Evolutionary conservation across 2,888 invertebrate species (phyloP).

Genomic region (Coremacera marginata): DNA sequence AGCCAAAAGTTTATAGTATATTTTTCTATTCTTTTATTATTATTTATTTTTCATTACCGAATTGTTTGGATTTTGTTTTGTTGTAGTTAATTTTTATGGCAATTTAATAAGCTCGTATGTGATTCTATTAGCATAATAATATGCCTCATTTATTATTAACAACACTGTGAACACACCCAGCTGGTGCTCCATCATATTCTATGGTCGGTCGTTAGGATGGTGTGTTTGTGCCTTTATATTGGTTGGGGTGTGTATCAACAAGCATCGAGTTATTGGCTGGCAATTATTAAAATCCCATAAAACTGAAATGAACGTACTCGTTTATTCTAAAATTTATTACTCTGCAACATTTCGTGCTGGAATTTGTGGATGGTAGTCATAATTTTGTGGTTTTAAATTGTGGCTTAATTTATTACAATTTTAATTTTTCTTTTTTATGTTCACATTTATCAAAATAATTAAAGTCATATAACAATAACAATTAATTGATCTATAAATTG

Average conservation of each 20-base stretch:
- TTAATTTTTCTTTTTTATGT: not conserved
- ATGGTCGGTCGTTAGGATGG: not conserved
- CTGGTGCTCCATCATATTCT: not conserved
- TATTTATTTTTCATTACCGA: not conserved
- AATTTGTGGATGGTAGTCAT: not conserved
- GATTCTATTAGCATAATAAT: conserved; percentile 44
- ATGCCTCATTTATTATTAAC: conserved; percentile 20
- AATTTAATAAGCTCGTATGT: conserved; percentile 52
- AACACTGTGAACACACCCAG: not conserved
- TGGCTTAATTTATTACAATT: conserved; percentile 2
- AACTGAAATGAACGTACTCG: too few species aligned
- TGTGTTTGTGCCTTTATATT: too few species aligned
- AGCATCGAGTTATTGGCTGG: not conserved
- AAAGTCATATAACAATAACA: too few species aligned
- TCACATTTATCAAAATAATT: too few species aligned
- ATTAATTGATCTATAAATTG: too few species aligned
- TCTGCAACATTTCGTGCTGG: not conserved
- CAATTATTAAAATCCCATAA: not conserved
- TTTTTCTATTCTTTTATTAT: not conserved
- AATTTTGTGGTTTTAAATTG: not conserved
- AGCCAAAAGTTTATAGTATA: too few species aligned
- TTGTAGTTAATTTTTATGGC: conserved; percentile 52
- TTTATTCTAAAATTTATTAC: not conserved
- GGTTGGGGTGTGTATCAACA: not conserved
- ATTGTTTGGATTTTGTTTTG: conserved; percentile 39